Percentiles rank a stretch among this genome's conserved stretches.
phyloP scores from a whole-genome alignment of 2,888 invertebrate genomes.

The Pristionchus fissidentatus region DNA sequence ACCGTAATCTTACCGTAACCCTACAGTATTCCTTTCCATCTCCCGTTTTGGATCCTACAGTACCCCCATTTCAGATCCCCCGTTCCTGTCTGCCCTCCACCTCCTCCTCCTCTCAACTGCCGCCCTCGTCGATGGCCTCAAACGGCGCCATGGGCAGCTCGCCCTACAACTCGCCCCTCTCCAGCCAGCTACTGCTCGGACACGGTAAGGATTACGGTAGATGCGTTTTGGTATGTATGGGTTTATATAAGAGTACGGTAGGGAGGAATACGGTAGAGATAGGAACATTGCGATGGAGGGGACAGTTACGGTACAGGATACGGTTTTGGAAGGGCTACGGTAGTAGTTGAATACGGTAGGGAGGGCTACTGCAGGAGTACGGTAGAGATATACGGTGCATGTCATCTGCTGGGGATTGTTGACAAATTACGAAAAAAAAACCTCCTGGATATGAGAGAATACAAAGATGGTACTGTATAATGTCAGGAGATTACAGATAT shows the following conservation, averaged over 20 bases:
- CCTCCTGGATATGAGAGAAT: no score
- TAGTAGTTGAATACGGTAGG: neutral
- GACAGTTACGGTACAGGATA: neutral
- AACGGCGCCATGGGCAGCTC: slow-evolving; percentile 39
- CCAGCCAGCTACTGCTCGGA: slow-evolving; percentile 12
- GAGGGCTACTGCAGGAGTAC: no score
- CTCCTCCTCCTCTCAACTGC: neutral
- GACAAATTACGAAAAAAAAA: no score
- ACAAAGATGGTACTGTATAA: no score
- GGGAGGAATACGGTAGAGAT: neutral
- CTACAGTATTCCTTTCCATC: no score
- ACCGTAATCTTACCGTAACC: no score
- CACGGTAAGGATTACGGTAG: slow-evolving; percentile 34
- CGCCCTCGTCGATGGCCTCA: neutral
- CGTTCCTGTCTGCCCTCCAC: slow-evolving; percentile 21
- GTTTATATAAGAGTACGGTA: neutral
- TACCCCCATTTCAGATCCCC: slow-evolving; percentile 32
- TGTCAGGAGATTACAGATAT: no score
- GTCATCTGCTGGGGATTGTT: no score
- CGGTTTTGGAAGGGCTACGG: neutral
- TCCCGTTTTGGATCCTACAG: no score
- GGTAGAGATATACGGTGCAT: no score
- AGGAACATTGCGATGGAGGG: no score
- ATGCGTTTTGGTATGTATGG: neutral
- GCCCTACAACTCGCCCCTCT: slow-evolving; percentile 30